phyloP scores from a whole-genome alignment of 2,797 vertebrate genomes.

The Eptatretus atami region DNA sequence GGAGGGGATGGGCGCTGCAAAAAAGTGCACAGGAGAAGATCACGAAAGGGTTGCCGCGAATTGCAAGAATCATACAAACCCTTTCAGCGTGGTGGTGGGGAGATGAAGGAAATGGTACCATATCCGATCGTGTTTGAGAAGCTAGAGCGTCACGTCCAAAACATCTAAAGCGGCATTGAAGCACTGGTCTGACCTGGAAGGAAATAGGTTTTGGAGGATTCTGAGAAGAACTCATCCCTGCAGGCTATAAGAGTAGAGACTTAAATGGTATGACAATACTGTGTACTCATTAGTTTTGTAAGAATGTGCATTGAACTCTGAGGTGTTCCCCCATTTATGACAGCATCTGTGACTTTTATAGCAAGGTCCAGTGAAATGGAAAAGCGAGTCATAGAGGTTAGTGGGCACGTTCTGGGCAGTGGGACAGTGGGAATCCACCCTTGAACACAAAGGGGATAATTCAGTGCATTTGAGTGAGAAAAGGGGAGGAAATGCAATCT shows the following conservation, averaged over 20 bases:
- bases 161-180: conserved; percentile 81
- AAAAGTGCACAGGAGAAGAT: conserved; percentile 98
- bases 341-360: no score
- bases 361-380: no score
- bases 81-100: conserved; percentile 67
- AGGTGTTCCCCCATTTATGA: no score
- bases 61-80: conserved; percentile 81
- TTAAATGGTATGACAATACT: no score
- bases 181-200: conserved; percentile 79
- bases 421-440: no score
- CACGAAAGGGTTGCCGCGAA: conserved; percentile 49
- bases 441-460: no score
- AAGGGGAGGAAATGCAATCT: no score
- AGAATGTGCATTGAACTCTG: no score
- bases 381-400: no score
- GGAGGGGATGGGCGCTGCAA: conserved; percentile 74
- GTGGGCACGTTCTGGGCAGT: no score
- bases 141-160: conserved; percentile 53
- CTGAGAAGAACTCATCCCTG: conserved; percentile 45
- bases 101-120: conserved; percentile 99
- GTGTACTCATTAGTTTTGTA: no score
- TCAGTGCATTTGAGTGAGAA: no score
- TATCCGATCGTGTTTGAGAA: conserved; percentile 78
- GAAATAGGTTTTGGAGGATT: conserved; percentile 73
- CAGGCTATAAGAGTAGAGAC: conserved; percentile 32